Evolutionary conservation across 2,888 invertebrate species (phyloP).

Genomic region (Orthonevra nobilis): DNA sequence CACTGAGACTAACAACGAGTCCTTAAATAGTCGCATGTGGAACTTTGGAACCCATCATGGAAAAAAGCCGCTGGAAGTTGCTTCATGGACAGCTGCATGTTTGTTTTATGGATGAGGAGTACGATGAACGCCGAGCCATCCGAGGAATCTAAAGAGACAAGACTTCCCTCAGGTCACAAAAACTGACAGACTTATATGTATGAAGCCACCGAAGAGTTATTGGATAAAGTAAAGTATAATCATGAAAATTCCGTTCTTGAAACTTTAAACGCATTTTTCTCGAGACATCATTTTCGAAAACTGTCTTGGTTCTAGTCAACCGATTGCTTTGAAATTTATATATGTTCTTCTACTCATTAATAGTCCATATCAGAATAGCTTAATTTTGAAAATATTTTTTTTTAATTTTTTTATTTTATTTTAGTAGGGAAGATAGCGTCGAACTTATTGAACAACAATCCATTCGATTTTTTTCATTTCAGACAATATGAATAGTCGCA

Average conservation of each 20-base stretch:
- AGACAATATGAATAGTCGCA: too few species aligned
- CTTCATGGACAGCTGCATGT: background rate
- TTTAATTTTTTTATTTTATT: too few species aligned
- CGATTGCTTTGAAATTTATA: background rate
- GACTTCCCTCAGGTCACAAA: background rate
- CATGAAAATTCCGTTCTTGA: too few species aligned
- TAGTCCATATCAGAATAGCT: too few species aligned
- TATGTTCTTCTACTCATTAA: too few species aligned
- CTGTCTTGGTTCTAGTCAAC: background rate
- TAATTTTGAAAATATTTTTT: too few species aligned
- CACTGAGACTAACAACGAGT: background rate
- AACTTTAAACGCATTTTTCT: too few species aligned
- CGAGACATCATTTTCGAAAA: too few species aligned
- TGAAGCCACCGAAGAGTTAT: background rate
- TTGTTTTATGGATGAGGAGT: background rate
- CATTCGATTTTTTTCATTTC: too few species aligned
- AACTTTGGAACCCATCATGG: background rate
- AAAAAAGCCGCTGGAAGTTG: background rate
- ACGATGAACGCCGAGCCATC: background rate
- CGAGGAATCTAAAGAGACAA: background rate
- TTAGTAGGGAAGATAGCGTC: too few species aligned
- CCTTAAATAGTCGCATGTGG: background rate
- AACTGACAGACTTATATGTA: too few species aligned
- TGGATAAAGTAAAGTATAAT: background rate
- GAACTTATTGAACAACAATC: too few species aligned